These are phyloP conservation scores for Hydropotes inermis DNA, from an alignment of 2,113 vertebrate genomes.

Conservation along the genomic window DNA sequence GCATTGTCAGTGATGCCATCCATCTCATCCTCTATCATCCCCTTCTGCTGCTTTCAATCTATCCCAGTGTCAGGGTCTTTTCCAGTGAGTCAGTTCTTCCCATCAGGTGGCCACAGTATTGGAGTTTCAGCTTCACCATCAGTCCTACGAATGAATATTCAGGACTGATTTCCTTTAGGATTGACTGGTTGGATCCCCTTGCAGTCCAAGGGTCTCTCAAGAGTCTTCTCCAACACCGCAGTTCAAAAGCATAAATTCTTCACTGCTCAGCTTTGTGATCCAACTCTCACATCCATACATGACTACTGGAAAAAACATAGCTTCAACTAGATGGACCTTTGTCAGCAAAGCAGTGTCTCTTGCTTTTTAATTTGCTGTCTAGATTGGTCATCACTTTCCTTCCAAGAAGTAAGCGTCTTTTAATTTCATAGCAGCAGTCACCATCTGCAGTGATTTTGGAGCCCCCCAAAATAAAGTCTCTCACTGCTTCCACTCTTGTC, in stretches of 20 bases:
- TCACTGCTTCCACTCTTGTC: not conserved
- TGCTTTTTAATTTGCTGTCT: not conserved
- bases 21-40: not conserved
- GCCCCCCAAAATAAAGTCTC: not conserved
- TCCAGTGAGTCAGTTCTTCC: not conserved
- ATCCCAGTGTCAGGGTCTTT: not conserved
- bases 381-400: not conserved
- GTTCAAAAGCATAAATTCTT: not conserved
- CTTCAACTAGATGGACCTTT: not conserved
- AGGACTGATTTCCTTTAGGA: not conserved
- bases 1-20: not conserved
- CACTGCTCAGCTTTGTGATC: not conserved
- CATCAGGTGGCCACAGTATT: not conserved
- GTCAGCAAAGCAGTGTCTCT: not conserved
- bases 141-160: not conserved
- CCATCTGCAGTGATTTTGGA: not conserved
- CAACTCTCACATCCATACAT: not conserved
- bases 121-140: not conserved
- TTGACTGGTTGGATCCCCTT: not conserved
- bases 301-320: not conserved
- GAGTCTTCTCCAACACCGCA: not conserved
- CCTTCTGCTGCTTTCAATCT: not conserved
- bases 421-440: not conserved
- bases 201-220: not conserved
- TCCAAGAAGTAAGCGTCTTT: not conserved